Evolutionary conservation across 2,113 vertebrate species (phyloP).

Genomic region (Nothocercus julius): DNA sequence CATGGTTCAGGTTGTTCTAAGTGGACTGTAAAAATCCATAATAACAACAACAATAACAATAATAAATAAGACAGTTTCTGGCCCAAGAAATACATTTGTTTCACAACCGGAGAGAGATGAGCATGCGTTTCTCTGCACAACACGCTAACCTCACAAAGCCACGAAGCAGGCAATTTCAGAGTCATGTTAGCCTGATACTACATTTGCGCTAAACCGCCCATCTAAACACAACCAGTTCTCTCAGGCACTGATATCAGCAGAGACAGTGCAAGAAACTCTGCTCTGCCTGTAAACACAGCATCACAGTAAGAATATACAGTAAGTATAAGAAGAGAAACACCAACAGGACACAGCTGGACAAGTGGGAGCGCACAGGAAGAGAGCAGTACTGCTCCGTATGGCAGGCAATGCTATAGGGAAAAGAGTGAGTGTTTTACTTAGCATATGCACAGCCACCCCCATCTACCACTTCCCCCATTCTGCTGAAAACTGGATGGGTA

Average conservation of each 20-base stretch:
- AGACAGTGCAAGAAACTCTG: neutral
- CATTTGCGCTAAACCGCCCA: neutral
- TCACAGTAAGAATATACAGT: neutral
- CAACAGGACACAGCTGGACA: slow-evolving; percentile 27
- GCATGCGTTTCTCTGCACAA: neutral
- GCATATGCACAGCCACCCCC: rapidly evolving
- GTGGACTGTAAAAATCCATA: neutral
- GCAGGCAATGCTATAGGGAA: neutral
- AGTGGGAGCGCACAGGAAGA: neutral
- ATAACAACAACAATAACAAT: neutral
- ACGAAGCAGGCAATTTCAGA: neutral
- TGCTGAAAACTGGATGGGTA: neutral
- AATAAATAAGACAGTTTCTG: neutral
- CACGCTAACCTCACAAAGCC: neutral
- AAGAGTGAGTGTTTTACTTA: neutral
- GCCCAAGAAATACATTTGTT: neutral
- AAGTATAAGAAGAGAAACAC: neutral
- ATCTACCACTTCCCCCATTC: neutral
- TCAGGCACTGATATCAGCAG: neutral
- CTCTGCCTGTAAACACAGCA: neutral
- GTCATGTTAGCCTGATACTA: neutral
- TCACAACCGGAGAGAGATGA: neutral
- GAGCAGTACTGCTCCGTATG: rapidly evolving
- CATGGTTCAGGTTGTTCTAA: neutral
- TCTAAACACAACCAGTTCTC: neutral